These are phyloP conservation scores for Drosophila ercepeae DNA, from an alignment of 1,140 invertebrate species.

Conservation along the genomic window DNA sequence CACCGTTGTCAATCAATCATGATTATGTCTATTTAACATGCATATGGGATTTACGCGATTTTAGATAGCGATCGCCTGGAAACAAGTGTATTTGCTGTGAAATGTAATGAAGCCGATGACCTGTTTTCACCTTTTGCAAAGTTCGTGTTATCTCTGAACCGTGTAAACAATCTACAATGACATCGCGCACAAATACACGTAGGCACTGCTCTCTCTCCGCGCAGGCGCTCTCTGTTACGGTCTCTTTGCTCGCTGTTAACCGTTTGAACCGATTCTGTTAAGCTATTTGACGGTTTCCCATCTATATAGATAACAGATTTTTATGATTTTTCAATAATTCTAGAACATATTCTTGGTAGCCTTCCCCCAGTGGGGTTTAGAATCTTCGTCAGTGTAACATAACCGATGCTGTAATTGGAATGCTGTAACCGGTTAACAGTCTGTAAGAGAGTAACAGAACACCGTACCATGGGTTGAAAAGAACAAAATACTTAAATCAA, in stretches of 20 bases:
- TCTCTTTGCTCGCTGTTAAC: background rate
- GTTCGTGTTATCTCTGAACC: background rate
- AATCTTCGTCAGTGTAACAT: too few species aligned
- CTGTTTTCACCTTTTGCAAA: background rate
- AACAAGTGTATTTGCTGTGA: constrained; percentile 19
- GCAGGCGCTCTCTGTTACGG: background rate
- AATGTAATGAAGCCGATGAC: constrained; percentile 24
- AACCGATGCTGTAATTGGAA: background rate
- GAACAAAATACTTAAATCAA: background rate
- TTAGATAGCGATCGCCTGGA: constrained; percentile 9
- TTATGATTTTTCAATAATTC: background rate
- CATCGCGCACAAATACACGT: background rate
- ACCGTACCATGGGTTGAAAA: background rate
- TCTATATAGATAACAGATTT: background rate
- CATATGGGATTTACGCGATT: constrained; percentile 21
- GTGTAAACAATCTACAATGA: background rate
- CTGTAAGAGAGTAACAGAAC: background rate
- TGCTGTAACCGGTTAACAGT: background rate
- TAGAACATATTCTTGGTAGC: background rate
- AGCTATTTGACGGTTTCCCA: too few species aligned
- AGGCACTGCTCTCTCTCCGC: background rate
- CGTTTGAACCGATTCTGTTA: background rate
- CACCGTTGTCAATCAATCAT: constrained; percentile 51
- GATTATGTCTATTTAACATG: constrained; percentile 39
- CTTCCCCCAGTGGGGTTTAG: too few species aligned